These are phyloP conservation scores for Melanotaenia duboulayi DNA, from an alignment of 2,113 vertebrate genomes.

Conservation along the genomic window DNA sequence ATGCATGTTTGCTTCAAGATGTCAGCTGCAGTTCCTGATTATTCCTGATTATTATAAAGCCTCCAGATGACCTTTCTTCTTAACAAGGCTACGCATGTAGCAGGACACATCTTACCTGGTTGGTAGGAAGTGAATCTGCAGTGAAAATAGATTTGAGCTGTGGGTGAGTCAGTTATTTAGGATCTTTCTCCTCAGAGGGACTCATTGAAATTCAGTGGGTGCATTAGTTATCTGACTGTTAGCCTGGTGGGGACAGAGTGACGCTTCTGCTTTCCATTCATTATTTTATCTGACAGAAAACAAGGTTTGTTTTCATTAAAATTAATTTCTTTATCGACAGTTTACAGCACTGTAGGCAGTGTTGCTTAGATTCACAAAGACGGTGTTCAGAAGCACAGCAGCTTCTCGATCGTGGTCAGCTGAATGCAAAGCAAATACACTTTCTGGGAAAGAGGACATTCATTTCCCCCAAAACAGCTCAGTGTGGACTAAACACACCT, in stretches of 20 bases:
- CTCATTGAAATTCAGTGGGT: conserved; percentile 67
- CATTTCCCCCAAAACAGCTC: too few relatives aligned
- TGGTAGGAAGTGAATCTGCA: conserved; percentile 32
- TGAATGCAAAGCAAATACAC: too few relatives aligned
- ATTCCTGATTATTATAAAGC: too few relatives aligned
- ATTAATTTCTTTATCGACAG: conserved; percentile 42
- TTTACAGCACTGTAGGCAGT: conserved; percentile 26
- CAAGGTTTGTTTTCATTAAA: conserved; percentile 57
- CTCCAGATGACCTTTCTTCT: conserved; percentile 6
- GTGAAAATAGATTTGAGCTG: conserved; percentile 50
- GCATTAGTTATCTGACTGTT: conserved; percentile 62
- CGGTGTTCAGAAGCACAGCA: neutral
- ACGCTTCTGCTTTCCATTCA: conserved; percentile 43
- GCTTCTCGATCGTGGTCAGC: too few relatives aligned
- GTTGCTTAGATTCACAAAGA: conserved; percentile 5
- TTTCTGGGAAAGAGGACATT: too few relatives aligned
- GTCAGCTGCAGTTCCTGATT: too few relatives aligned
- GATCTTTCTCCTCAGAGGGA: conserved; percentile 60
- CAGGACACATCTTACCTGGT: conserved; percentile 45
- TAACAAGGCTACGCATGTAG: conserved; percentile 46
- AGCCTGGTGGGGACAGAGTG: conserved; percentile 44
- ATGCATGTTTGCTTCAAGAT: too few relatives aligned
- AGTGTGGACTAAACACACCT: too few relatives aligned
- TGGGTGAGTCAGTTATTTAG: conserved; percentile 50
- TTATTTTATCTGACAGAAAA: conserved; percentile 57